Base-by-base conservation (phyloP, 2,888 invertebrate species). In the Xylocampa areola region DNA sequence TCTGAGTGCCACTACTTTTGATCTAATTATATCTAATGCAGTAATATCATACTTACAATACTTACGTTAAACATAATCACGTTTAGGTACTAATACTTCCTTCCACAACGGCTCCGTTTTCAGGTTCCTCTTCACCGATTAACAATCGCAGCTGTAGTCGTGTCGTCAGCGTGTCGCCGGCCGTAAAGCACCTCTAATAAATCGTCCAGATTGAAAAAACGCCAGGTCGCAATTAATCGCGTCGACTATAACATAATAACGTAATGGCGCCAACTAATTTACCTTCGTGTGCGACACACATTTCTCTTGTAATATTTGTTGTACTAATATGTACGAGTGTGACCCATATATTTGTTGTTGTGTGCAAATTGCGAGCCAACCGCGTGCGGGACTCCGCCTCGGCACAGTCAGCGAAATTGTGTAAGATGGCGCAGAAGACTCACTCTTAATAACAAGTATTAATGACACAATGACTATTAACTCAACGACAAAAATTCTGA, bases 151-250 rank as follows among this genome's bases (percentile, higher is more conserved):
- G n/a, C 11, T 8, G 8, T 41, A 10, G 16, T 52, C 37, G 51
- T 37, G 43, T 67, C 73, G 68, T n/a, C 21, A 25, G 57, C 79
- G 71, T 48, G 50, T 63, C 76, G 68, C 30, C 33, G 4, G 8
- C 27, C 62, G 30, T 53, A 65, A 74, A 25, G n/a, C 36, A 35
- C 47, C 33, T 49, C 30, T 16, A 57, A 50, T 44, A 69, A 60
- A 64, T 67, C 51, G 51, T 59, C 41, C 19, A 29, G 53, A 52
- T 73, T 71, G 16, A 47, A 72, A 76, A 79, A 75, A 63, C 72
- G 58, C 66, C 72, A 68, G 54, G 40, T 52, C 23, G 78, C 71
- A 76, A 77, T 80, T 77, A 80, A 68, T 73, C 39, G 61, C 49
- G 63, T 47, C 67, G 8, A 66, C 55, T 61, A 48, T 55, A 59